These are phyloP conservation scores for Emydoidea blandingii DNA, from an alignment of 2,797 vertebrate genomes.

Conservation along the genomic window DNA sequence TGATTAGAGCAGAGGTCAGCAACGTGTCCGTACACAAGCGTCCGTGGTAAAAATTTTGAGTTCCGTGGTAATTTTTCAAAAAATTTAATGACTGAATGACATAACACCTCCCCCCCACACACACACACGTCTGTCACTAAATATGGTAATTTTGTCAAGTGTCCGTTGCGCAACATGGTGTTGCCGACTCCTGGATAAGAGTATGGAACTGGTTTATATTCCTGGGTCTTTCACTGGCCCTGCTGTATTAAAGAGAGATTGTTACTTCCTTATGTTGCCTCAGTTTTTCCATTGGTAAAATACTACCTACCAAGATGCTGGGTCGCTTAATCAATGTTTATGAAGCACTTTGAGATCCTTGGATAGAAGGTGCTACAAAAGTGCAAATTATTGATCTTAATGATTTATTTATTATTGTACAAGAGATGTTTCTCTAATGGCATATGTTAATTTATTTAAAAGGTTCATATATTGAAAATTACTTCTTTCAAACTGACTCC, in stretches of 20 bases:
- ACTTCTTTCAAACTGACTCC: slow-evolving; percentile 36
- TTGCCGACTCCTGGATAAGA: background rate
- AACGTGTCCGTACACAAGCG: too few relatives aligned
- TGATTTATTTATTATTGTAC: slow-evolving; percentile 12
- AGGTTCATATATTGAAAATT: slow-evolving; percentile 51
- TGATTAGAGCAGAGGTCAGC: slow-evolving; percentile 5
- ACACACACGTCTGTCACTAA: too few relatives aligned
- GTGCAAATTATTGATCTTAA: slow-evolving; percentile 28
- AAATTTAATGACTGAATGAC: too few relatives aligned
- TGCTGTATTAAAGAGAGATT: background rate
- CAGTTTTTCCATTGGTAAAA: background rate
- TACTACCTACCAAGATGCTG: background rate
- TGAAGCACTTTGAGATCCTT: too few relatives aligned
- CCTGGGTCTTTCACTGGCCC: slow-evolving; percentile 22
- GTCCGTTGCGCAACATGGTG: too few relatives aligned
- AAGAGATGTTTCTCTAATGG: slow-evolving; percentile 51
- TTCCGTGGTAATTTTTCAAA: too few relatives aligned
- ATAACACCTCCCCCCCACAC: too few relatives aligned
- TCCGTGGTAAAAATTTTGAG: too few relatives aligned
- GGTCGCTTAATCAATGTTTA: background rate
- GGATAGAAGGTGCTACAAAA: background rate
- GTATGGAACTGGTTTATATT: background rate
- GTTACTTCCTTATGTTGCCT: background rate
- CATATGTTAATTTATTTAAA: slow-evolving; percentile 47
- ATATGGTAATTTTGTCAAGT: too few relatives aligned